Evolutionary conservation across 2,113 vertebrate species (phyloP).

Genomic region (Cyprinus carpio): DNA sequence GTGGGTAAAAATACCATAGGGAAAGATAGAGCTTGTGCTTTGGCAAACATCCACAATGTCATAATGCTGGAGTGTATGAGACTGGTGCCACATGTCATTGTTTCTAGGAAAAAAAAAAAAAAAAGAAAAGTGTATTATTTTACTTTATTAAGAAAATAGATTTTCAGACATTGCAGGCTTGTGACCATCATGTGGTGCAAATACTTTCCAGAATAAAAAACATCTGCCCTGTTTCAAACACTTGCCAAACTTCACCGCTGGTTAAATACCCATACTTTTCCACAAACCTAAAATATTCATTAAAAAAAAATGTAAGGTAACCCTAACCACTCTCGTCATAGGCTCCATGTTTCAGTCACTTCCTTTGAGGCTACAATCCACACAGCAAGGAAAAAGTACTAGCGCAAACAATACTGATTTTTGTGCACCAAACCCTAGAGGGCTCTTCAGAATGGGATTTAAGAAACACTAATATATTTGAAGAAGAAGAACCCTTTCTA

Average conservation of each 20-base stretch:
- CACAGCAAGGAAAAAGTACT: too few relatives aligned
- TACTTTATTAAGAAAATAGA: conserved; percentile 18
- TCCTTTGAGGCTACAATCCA: not conserved
- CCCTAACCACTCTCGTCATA: not conserved
- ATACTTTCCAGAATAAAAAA: conserved; percentile 6
- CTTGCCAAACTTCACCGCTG: not conserved
- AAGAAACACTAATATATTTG: not conserved
- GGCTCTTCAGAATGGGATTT: too few relatives aligned
- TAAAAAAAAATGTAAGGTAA: not conserved
- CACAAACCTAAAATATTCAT: conserved; percentile 11
- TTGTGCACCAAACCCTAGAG: too few relatives aligned
- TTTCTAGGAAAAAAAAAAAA: not conserved
- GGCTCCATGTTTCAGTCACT: too few relatives aligned
- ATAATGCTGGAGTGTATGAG: not conserved
- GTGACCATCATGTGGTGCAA: conserved; percentile 14
- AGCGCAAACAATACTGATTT: too few relatives aligned
- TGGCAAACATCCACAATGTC: not conserved
- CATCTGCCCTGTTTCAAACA: not conserved
- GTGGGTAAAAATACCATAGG: not conserved
- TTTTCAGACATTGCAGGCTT: not conserved
- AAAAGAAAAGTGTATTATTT: not conserved
- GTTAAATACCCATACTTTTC: not conserved
- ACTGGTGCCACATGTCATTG: conserved; percentile 3
- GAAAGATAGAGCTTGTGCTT: not conserved
- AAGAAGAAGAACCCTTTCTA: not conserved